Conservation (phyloP, 2,797 vertebrate species). For the Pangasius krempfi region DNA sequence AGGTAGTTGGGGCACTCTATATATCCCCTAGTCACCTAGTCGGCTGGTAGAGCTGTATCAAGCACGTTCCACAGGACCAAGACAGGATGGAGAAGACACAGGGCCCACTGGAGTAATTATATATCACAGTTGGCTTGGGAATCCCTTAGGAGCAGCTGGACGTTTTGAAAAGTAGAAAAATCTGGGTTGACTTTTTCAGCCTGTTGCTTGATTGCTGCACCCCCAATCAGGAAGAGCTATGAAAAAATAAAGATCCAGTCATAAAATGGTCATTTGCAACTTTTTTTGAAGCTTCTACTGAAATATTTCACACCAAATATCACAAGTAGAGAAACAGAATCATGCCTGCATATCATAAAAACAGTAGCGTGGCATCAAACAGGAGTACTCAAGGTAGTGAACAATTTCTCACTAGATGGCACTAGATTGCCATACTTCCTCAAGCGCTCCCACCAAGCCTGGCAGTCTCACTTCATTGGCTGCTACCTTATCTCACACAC, state of each 20-base stretch:
- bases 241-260: background rate
- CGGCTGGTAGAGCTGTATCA: background rate
- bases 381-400: background rate
- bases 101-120: background rate
- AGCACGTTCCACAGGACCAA: background rate
- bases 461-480: constrained; percentile 3
- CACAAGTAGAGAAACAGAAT: background rate
- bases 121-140: background rate
- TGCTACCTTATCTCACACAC: background rate
- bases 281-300: background rate
- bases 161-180: background rate
- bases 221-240: background rate
- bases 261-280: background rate
- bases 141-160: background rate
- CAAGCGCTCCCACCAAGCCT: background rate
- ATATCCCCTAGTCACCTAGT: background rate
- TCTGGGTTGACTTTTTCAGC: background rate
- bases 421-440: constrained; percentile 37
- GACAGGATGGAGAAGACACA: background rate
- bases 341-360: background rate
- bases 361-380: background rate
- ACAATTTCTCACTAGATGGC: constrained; percentile 52
- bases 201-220: background rate
- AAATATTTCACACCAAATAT: background rate
- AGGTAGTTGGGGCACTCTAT: background rate